Evolutionary conservation across 35 echinoderm and acorn worm genomes (phyloP).

Genomic region (Eucidaris tribuloides): DNA sequence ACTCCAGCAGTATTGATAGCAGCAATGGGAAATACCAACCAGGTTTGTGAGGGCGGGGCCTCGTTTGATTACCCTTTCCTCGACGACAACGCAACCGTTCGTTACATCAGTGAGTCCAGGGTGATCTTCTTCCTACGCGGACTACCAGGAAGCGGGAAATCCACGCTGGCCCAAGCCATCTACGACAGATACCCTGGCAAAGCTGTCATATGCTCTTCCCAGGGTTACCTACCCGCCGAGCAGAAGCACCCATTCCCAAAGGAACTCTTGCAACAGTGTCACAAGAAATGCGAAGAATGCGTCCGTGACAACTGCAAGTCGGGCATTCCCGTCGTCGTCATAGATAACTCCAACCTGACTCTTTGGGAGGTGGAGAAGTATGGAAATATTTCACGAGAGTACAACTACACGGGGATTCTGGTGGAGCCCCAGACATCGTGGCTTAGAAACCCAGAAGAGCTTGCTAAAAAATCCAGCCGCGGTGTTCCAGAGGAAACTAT

Average conservation of each 20-base stretch:
- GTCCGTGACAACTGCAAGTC: slow-evolving; percentile 10
- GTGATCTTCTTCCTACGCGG: slow-evolving; percentile 25
- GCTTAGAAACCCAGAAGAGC: neutral
- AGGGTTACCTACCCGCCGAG: neutral
- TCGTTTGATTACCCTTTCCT: slow-evolving; percentile 25
- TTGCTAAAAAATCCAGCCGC: neutral
- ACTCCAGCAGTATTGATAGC: too few species aligned
- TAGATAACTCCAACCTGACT: slow-evolving; percentile 10
- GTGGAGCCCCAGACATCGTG: neutral
- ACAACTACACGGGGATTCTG: slow-evolving; percentile 35
- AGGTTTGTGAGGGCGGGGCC: too few species aligned
- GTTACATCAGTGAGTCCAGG: slow-evolving; percentile 3
- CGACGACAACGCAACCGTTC: neutral
- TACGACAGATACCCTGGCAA: neutral
- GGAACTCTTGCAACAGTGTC: neutral
- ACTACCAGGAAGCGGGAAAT: slow-evolving; percentile 8
- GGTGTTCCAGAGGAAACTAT: neutral
- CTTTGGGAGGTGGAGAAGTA: slow-evolving; percentile 9
- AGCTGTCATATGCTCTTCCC: neutral
- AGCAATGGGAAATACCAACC: too few species aligned
- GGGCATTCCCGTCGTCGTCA: neutral
- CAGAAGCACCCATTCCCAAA: neutral
- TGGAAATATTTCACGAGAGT: neutral
- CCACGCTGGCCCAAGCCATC: slow-evolving; percentile 32
- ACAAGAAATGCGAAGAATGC: neutral